phyloP scores from a whole-genome alignment of 2,888 invertebrate genomes.

The Miltochrista miniata region DNA sequence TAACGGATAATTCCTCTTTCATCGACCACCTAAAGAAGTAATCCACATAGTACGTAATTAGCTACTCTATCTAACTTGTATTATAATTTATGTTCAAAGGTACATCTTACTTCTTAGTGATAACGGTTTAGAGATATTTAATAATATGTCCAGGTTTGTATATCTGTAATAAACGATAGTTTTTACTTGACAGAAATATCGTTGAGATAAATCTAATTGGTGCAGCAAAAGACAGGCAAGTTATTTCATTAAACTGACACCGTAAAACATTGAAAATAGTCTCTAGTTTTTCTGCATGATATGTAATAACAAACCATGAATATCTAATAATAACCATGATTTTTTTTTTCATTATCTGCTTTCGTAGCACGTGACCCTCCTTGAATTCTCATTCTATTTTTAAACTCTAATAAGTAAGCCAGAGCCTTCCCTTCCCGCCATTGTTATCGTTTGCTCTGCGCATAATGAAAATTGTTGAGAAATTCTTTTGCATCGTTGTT shows the following conservation, averaged over 20 bases:
- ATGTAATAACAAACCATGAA: not conserved
- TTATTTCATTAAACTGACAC: constrained; percentile 24
- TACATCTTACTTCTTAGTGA: not conserved
- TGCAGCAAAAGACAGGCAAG: constrained; percentile 66
- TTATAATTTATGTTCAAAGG: too few species aligned
- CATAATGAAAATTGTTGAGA: constrained; percentile 8
- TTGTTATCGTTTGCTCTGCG: constrained; percentile 9
- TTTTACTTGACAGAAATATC: constrained; percentile 70
- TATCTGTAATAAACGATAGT: not conserved
- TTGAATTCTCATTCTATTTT: constrained; percentile 11
- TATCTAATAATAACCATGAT: not conserved
- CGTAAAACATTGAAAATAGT: constrained; percentile 10
- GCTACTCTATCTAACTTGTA: too few species aligned
- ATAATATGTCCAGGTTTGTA: not conserved
- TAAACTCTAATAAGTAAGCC: constrained; percentile 6
- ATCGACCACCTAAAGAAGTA: not conserved
- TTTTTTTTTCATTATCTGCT: constrained; percentile 10
- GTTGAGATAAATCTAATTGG: constrained; percentile 65
- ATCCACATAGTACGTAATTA: not conserved
- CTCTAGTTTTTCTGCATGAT: not conserved
- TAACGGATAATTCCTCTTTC: not conserved
- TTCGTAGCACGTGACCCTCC: constrained; percentile 10
- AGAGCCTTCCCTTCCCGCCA: constrained; percentile 15
- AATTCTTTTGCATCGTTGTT: constrained; percentile 6
- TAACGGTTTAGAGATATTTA: not conserved